Evolutionary conservation across 2,888 invertebrate genomes (phyloP).

Genomic region (Dicyrtoma fusca): DNA sequence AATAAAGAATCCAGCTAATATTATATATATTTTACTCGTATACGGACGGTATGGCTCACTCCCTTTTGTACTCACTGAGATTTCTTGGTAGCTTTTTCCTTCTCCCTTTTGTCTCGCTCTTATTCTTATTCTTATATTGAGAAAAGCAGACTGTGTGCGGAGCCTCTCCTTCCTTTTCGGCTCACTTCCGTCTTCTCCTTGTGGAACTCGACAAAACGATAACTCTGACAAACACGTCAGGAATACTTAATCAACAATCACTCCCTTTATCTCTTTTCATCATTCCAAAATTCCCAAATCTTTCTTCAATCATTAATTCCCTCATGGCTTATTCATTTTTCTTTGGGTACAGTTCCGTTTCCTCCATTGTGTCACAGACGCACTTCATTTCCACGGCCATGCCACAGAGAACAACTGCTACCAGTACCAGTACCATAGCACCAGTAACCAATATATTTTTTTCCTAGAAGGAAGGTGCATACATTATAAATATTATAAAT

Average conservation of each 20-base stretch:
- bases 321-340: constrained; percentile 12
- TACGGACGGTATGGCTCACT: no score
- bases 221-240: constrained; percentile 8
- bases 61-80: no score
- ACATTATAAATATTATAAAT: no score
- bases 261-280: constrained; percentile 24
- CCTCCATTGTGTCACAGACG: neutral
- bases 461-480: no score
- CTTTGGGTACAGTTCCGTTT: neutral
- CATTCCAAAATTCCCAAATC: constrained; percentile 27
- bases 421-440: no score
- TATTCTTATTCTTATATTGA: constrained; percentile 1
- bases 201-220: constrained; percentile 18
- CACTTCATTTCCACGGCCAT: no score
- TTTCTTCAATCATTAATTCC: constrained; percentile 24
- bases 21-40: no score
- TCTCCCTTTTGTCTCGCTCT: neutral
- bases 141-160: neutral
- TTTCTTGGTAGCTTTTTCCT: no score
- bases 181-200: constrained; percentile 3
- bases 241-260: constrained; percentile 37
- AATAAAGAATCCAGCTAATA: no score
- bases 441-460: no score
- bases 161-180: neutral
- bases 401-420: no score